These are phyloP conservation scores for Xanthorhoe designata DNA, from an alignment of 2,888 invertebrate species.

Conservation along the genomic window DNA sequence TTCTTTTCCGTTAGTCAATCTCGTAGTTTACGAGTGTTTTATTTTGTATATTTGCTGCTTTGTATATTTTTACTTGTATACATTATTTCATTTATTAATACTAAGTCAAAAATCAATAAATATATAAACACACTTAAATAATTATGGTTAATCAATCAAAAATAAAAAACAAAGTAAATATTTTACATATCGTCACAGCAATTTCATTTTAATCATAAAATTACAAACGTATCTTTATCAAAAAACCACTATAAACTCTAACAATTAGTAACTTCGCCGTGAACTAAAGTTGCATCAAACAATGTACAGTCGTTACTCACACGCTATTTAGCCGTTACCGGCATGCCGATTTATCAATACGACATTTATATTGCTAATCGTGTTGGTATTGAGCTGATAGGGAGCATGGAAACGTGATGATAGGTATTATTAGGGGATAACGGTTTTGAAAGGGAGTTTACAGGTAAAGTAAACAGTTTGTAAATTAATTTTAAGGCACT, in stretches of 20 bases:
- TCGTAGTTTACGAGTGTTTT: constrained; percentile 26
- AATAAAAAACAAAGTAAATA: too few relatives aligned
- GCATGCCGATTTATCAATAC: constrained; percentile 77
- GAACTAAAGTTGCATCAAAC: constrained; percentile 32
- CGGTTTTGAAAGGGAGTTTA: constrained; percentile 19
- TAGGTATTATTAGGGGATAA: constrained; percentile 42
- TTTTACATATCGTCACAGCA: too few relatives aligned
- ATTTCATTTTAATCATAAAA: too few relatives aligned
- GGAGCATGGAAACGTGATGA: constrained; percentile 42
- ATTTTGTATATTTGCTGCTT: not conserved
- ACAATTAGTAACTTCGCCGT: constrained; percentile 19
- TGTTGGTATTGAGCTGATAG: constrained; percentile 62
- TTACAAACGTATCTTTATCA: not conserved
- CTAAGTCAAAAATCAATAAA: too few relatives aligned
- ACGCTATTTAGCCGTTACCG: constrained; percentile 84
- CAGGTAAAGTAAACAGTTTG: constrained; percentile 6
- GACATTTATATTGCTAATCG: constrained; percentile 82
- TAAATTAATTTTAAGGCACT: not conserved
- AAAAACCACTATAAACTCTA: not conserved
- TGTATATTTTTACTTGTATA: too few relatives aligned
- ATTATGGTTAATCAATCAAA: too few relatives aligned
- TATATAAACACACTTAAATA: too few relatives aligned
- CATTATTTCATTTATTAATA: too few relatives aligned
- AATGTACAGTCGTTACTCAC: constrained; percentile 65
- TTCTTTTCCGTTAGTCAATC: constrained; percentile 28